These are phyloP conservation scores for Chionis minor DNA, from an alignment of 2,113 vertebrate species.

Conservation along the genomic window DNA sequence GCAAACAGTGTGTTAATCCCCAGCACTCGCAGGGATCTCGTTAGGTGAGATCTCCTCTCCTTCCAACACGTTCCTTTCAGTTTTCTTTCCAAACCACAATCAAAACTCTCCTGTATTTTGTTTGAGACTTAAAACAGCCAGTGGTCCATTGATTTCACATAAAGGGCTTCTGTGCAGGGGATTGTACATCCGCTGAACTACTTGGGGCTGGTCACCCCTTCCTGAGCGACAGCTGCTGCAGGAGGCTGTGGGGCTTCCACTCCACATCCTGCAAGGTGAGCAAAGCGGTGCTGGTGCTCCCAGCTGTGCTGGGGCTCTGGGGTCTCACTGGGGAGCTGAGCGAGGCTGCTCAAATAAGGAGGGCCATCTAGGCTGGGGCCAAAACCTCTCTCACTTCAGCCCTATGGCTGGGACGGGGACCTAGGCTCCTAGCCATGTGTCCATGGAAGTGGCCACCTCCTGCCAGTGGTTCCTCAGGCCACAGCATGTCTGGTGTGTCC, in stretches of 20 bases:
- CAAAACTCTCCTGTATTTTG: slow-evolving; percentile 59
- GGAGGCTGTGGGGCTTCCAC: neutral
- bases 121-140: slow-evolving; percentile 51
- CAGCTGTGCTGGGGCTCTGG: neutral
- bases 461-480: neutral
- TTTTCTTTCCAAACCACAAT: slow-evolving; percentile 69
- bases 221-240: neutral
- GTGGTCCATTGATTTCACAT: slow-evolving; percentile 34
- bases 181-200: neutral
- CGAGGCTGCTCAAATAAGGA: neutral
- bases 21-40: neutral
- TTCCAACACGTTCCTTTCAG: neutral
- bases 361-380: neutral
- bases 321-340: neutral
- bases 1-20: neutral
- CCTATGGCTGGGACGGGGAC: too few species aligned
- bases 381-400: neutral
- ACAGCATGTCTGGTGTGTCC: neutral
- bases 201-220: neutral
- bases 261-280: neutral
- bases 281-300: rapidly evolving
- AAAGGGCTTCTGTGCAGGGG: slow-evolving; percentile 49
- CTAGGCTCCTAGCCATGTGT: neutral
- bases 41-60: slow-evolving; percentile 33
- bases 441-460: neutral